These are phyloP conservation scores for Alosa sapidissima DNA, from an alignment of 2,797 vertebrate genomes.

Conservation along the genomic window DNA sequence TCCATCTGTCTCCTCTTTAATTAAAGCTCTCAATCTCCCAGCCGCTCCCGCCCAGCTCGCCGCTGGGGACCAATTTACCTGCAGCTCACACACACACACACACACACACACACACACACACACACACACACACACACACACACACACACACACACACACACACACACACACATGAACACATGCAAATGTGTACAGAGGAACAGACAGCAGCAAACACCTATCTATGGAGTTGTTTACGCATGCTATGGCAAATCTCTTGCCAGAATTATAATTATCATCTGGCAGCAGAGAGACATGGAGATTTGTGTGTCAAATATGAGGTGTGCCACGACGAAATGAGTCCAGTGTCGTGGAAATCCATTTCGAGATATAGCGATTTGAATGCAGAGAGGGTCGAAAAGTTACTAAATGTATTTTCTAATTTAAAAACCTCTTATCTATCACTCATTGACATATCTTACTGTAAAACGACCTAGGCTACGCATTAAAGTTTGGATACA, in stretches of 20 bases:
- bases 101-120: conserved; percentile 28
- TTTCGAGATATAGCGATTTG: too few species aligned
- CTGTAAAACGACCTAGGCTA: too few species aligned
- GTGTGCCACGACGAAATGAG: too few species aligned
- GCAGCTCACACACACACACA: conserved; percentile 54
- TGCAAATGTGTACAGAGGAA: neutral
- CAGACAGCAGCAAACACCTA: neutral
- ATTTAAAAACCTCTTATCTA: too few species aligned
- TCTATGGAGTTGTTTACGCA: neutral
- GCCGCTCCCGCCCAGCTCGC: conserved; percentile 56
- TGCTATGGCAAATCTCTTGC: neutral
- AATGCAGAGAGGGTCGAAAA: too few species aligned
- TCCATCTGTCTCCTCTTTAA: conserved; percentile 74
- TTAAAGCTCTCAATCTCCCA: conserved; percentile 73
- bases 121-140: too few species aligned
- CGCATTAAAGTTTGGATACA: too few species aligned
- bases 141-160: too few species aligned
- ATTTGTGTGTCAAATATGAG: neutral
- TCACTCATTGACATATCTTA: too few species aligned
- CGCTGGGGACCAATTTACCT: conserved; percentile 56
- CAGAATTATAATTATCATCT: neutral
- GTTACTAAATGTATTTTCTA: too few species aligned
- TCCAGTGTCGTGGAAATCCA: too few species aligned
- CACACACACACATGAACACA: conserved; percentile 8
- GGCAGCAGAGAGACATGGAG: neutral